phyloP scores from a whole-genome alignment of 2,888 invertebrate species.

The Imbricaverruca yamaguchii region DNA sequence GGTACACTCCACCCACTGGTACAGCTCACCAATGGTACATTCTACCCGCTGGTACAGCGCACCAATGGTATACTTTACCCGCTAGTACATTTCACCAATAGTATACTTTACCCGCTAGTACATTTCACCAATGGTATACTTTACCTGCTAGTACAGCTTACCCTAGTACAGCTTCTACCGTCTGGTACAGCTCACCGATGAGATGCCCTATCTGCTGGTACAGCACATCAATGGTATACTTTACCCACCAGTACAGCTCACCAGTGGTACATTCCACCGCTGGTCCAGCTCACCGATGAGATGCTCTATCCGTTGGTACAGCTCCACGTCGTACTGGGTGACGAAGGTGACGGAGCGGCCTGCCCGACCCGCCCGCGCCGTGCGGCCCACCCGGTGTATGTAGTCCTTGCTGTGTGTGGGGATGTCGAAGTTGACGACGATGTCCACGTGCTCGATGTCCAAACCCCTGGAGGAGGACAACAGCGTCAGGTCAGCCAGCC shows the following conservation, averaged over 20 bases:
- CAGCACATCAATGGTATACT: no score
- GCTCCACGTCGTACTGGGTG: slow-evolving; percentile 93
- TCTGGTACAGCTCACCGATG: slow-evolving; percentile 40
- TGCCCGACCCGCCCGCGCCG: slow-evolving; percentile 88
- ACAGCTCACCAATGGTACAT: slow-evolving; percentile 40
- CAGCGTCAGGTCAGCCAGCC: no score
- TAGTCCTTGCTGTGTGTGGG: slow-evolving; percentile 98
- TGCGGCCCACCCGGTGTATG: slow-evolving; percentile 94
- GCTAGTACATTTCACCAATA: slow-evolving; percentile 44
- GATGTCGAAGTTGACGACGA: slow-evolving; percentile 95
- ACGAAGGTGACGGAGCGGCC: slow-evolving; percentile 94
- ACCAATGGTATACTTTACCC: fast-evolving
- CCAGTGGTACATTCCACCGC: no score
- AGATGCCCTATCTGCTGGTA: no score
- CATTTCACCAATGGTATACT: slow-evolving; percentile 51
- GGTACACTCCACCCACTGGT: fast-evolving
- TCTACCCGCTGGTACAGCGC: no score
- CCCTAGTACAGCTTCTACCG: fast-evolving
- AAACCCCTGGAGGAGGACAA: slow-evolving; percentile 61
- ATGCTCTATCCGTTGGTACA: slow-evolving; percentile 95
- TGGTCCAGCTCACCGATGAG: slow-evolving; percentile 50
- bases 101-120: slow-evolving; percentile 95
- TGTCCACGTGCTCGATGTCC: slow-evolving; percentile 97
- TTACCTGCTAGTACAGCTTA: no score
- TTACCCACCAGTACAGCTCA: neutral